phyloP scores from a whole-genome alignment of 2,113 vertebrate genomes.

The Chaetops frenatus region DNA sequence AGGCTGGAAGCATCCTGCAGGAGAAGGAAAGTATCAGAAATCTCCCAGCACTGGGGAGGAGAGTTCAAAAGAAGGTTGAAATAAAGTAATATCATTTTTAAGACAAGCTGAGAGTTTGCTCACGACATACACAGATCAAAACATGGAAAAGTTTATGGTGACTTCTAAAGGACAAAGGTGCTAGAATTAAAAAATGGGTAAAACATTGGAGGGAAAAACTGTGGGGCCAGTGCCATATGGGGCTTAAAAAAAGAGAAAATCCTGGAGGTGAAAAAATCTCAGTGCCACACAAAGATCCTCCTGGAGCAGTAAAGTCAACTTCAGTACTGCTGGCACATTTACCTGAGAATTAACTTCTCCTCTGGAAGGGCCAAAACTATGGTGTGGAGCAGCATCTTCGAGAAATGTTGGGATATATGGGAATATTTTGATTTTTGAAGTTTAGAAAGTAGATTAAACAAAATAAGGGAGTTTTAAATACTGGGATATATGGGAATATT shows the following conservation, averaged over 20 bases:
- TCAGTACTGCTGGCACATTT: background rate
- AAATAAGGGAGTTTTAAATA: background rate
- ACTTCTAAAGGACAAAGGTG: background rate
- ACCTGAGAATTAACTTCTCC: background rate
- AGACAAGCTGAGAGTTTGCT: background rate
- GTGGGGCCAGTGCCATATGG: background rate
- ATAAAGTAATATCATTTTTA: background rate
- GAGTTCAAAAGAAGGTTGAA: background rate
- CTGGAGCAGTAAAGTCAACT: background rate
- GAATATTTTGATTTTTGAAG: background rate
- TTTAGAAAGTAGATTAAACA: background rate
- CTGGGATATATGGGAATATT: background rate
- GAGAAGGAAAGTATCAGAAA: background rate
- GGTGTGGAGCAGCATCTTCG: background rate
- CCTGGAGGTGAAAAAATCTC: background rate
- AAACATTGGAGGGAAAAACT: background rate
- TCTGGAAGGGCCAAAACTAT: background rate
- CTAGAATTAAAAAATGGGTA: background rate
- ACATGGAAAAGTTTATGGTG: background rate
- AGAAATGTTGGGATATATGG: background rate
- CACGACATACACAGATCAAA: background rate
- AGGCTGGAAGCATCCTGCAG: background rate
- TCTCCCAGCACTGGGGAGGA: background rate
- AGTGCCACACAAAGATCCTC: background rate
- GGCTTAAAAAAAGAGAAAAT: background rate